These are phyloP conservation scores for Yponomeuta plumbellus DNA, from an alignment of 2,888 invertebrate genomes.

Conservation along the genomic window DNA sequence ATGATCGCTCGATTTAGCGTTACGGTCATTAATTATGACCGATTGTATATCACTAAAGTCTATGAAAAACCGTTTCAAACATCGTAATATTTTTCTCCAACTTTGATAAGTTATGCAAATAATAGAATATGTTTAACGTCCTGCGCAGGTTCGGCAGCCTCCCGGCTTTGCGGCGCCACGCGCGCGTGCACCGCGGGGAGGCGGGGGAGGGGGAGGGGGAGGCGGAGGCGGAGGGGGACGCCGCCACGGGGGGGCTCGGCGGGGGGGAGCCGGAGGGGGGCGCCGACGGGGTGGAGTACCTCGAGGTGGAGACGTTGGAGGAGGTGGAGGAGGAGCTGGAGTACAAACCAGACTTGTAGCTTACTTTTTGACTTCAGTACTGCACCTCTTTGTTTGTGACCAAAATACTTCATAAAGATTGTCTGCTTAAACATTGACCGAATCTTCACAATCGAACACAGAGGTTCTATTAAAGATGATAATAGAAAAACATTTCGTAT, in stretches of 20 bases:
- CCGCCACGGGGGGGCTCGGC: constrained; percentile 20
- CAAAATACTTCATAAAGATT: too few species aligned
- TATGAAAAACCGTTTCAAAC: neutral
- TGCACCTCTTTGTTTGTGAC: too few species aligned
- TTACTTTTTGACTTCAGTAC: neutral
- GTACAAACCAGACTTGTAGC: constrained; percentile 16
- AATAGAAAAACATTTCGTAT: too few species aligned
- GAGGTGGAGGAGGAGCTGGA: constrained; percentile 33
- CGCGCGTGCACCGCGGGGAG: constrained; percentile 44
- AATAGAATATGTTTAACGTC: too few species aligned
- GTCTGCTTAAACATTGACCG: too few species aligned
- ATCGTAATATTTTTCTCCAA: neutral
- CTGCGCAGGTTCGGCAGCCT: constrained; percentile 53
- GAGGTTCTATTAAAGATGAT: too few species aligned
- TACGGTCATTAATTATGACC: neutral
- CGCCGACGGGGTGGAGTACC: constrained; percentile 47
- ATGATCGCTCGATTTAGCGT: too few species aligned
- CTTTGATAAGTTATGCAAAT: too few species aligned
- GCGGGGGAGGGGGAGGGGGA: constrained; percentile 37
- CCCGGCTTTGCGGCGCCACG: constrained; percentile 58
- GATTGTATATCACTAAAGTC: neutral
- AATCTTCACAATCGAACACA: too few species aligned
- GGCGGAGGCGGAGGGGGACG: constrained; percentile 22
- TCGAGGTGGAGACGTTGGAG: constrained; percentile 59
- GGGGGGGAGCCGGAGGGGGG: constrained; percentile 30